Evolutionary conservation across 1,140 invertebrate genomes (phyloP).

Genomic region (Bicyclus anynana): DNA sequence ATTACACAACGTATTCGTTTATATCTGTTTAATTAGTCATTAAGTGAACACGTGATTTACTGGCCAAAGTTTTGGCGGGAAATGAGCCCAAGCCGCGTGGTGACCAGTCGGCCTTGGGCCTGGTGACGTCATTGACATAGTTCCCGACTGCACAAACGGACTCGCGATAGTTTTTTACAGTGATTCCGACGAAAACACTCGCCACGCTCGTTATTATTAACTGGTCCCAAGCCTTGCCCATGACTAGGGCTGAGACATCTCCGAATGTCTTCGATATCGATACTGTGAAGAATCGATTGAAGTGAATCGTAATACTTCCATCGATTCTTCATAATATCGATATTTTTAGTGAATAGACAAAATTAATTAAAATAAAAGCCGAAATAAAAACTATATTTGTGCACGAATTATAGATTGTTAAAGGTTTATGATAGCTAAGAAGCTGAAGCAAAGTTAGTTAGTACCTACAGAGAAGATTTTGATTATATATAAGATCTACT

Average conservation of each 20-base stretch:
- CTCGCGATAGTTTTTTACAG: conserved; percentile 26
- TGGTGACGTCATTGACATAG: conserved; percentile 69
- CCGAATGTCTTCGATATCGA: neutral
- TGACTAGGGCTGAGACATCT: neutral
- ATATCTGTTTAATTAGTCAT: neutral
- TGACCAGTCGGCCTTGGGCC: conserved; percentile 59
- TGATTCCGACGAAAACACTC: conserved; percentile 28
- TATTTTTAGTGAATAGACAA: too few species aligned
- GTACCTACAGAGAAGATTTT: too few species aligned
- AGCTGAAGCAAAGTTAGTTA: too few species aligned
- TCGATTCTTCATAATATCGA: too few species aligned
- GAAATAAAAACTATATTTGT: too few species aligned
- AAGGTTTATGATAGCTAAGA: too few species aligned
- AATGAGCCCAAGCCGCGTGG: conserved; percentile 34
- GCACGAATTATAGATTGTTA: too few species aligned
- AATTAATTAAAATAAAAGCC: too few species aligned
- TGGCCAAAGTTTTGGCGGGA: conserved; percentile 59
- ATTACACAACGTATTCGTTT: neutral
- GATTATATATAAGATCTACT: too few species aligned
- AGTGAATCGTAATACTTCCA: too few species aligned
- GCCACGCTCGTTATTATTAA: conserved; percentile 24
- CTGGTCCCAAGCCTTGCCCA: conserved; percentile 13
- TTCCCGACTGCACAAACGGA: conserved; percentile 39
- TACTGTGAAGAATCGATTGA: too few species aligned
- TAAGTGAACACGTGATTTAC: conserved; percentile 35